Conservation (phyloP, 2,113 vertebrate species). For the Plestiodon gilberti region DNA sequence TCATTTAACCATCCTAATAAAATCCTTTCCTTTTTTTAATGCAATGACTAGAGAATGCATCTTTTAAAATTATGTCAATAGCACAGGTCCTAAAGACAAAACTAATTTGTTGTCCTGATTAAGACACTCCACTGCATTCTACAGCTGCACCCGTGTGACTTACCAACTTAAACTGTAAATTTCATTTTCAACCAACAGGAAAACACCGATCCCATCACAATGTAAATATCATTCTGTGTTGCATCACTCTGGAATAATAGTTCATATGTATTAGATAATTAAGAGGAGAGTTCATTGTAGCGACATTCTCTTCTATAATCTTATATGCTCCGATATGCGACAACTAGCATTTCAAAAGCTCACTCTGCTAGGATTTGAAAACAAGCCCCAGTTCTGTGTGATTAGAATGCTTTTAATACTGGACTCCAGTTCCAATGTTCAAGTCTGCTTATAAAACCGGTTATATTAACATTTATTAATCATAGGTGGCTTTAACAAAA, state of each 20-base stretch:
- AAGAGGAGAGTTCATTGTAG: constrained; percentile 68
- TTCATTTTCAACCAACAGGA: constrained; percentile 57
- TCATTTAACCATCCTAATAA: constrained; percentile 65
- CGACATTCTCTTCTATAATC: constrained; percentile 69
- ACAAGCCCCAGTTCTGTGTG: constrained; percentile 53
- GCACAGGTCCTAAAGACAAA: constrained; percentile 64
- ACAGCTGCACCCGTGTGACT: constrained; percentile 47
- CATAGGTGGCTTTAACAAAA: neutral
- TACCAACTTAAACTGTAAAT: constrained; percentile 69
- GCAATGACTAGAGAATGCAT: too few relatives aligned
- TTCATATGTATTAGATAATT: constrained; percentile 66
- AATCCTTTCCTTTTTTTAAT: constrained; percentile 41
- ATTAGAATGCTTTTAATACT: constrained; percentile 55
- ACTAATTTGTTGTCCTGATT: constrained; percentile 55
- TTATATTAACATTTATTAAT: constrained; percentile 21
- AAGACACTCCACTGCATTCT: constrained; percentile 63
- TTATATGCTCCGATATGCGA: constrained; percentile 60
- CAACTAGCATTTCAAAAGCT: constrained; percentile 67
- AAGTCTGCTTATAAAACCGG: constrained; percentile 31
- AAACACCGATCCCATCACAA: constrained; percentile 37
- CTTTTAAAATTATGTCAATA: constrained; percentile 28
- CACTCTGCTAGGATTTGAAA: constrained; percentile 53
- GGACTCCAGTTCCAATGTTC: constrained; percentile 34
- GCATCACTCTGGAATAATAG: constrained; percentile 67
- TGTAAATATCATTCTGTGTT: constrained; percentile 71